These are phyloP conservation scores for Spodoptera exigua DNA, from an alignment of 2,888 invertebrate genomes.

Conservation along the genomic window DNA sequence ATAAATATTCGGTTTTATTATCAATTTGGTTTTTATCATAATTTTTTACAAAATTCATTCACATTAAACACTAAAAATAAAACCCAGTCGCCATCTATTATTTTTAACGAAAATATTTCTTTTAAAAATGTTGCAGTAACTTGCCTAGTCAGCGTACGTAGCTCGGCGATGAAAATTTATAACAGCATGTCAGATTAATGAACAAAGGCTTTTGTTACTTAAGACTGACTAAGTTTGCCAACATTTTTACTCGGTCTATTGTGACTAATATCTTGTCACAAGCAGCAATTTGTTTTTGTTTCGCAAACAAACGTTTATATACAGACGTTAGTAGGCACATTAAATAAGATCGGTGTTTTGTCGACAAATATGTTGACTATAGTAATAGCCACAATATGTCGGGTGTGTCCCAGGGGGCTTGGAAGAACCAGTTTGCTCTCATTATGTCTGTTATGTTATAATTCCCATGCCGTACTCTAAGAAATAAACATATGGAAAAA, in stretches of 20 bases:
- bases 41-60: constrained; percentile 14
- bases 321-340: not conserved
- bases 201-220: constrained; percentile 46
- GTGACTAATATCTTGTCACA: constrained; percentile 30
- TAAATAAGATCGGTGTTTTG: not conserved
- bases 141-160: constrained; percentile 37
- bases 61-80: no score
- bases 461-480: no score
- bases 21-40: constrained; percentile 39
- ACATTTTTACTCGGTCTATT: constrained; percentile 42
- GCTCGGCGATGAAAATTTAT: constrained; percentile 29
- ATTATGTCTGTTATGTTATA: no score
- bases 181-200: constrained; percentile 38
- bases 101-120: constrained; percentile 12
- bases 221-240: constrained; percentile 38
- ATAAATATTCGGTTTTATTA: constrained; percentile 42
- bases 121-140: constrained; percentile 8
- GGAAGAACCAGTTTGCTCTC: no score
- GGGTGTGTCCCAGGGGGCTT: no score
- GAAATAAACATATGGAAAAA: not conserved
- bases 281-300: constrained; percentile 38
- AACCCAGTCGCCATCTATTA: constrained; percentile 1
- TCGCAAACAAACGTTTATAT: constrained; percentile 18
- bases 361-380: not conserved
- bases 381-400: no score